These are phyloP conservation scores for Melipona bicolor DNA, from an alignment of 2,888 invertebrate genomes.

Conservation along the genomic window DNA sequence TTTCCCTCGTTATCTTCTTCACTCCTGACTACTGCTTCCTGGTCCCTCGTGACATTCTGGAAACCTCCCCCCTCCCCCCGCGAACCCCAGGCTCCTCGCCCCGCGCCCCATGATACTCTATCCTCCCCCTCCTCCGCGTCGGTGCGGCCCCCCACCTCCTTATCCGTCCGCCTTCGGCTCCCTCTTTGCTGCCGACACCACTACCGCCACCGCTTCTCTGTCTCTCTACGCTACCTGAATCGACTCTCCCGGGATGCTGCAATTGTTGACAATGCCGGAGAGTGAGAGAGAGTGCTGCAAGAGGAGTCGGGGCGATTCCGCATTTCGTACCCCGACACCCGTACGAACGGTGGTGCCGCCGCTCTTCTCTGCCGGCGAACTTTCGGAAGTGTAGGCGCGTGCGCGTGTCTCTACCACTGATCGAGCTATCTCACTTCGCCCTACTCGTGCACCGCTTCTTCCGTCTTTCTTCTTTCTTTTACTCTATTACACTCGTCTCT, in stretches of 20 bases:
- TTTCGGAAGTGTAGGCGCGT: constrained; percentile 59
- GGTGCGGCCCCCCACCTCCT: constrained; percentile 16
- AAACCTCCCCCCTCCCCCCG: background rate
- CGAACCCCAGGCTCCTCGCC: no score
- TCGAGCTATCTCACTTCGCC: constrained; percentile 28
- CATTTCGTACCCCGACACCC: constrained; percentile 72
- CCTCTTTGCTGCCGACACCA: constrained; percentile 65
- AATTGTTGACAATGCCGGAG: constrained; percentile 80
- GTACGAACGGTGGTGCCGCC: constrained; percentile 66
- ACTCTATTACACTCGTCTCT: background rate
- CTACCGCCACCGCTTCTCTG: constrained; percentile 67
- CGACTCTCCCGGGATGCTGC: constrained; percentile 78
- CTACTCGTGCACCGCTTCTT: constrained; percentile 10
- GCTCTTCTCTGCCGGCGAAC: constrained; percentile 47
- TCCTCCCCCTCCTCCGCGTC: background rate
- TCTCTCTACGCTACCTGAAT: constrained; percentile 75
- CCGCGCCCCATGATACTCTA: background rate
- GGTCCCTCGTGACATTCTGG: constrained; percentile 22
- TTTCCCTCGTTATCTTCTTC: background rate
- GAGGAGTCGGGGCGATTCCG: constrained; percentile 67
- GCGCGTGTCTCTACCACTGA: constrained; percentile 48
- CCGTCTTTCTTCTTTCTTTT: constrained; percentile 12
- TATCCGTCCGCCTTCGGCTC: constrained; percentile 61
- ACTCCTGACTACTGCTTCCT: constrained; percentile 4
- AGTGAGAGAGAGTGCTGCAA: constrained; percentile 66